Evolutionary conservation across 64 coral and sea anemone species (phyloP), one percentile per base, ranked within the genome.

Genomic region (Montipora efflorescens): DNA sequence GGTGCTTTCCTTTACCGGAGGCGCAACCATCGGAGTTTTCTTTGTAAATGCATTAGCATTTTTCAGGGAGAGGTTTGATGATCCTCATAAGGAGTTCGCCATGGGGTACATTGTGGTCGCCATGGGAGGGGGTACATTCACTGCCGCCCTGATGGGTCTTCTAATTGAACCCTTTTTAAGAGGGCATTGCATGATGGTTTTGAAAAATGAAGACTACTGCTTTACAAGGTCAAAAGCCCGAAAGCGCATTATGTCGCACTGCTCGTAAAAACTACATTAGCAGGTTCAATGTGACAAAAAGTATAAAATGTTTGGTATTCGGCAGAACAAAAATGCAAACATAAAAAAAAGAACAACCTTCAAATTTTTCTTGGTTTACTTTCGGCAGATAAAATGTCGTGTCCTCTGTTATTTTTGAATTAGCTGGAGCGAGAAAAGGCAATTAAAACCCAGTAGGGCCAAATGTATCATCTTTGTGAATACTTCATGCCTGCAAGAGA

Each of bases 101-200:
- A 96, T 96, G 95, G 87, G 87, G 28, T 93, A 90, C 67, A 70
- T 78, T 23, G 88, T 94, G 25, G 82, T 96, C 2, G 91, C 95
- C 12, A 76, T 96, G 82, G 86, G 87, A 12, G 87, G 79, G 78
- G 95, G 95, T 2, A 80, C 91, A 14, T 86, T 96, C 21, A 70
- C 67, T 3, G 95, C 91, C 9, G 80, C 93, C 1, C 73, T 95
- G 13, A 55, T 95, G 80, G 93, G 95, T 50, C 88, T 94, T 23
- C 19, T 92, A 5, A 87, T 82, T 13, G 95, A 93, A 72, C 95
- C 95, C 64, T 79, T 66, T 19, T 62, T 96, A 70, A 58, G 91
- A 1, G 83, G 67, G 50, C 95, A 93, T 51, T 96, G 95, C 59
- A 75, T 83, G 55, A 47, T 90, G 59, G 59, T 59, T 78, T 74